Conservation (phyloP, 2,113 vertebrate species). For the Onychostoma macrolepis region DNA sequence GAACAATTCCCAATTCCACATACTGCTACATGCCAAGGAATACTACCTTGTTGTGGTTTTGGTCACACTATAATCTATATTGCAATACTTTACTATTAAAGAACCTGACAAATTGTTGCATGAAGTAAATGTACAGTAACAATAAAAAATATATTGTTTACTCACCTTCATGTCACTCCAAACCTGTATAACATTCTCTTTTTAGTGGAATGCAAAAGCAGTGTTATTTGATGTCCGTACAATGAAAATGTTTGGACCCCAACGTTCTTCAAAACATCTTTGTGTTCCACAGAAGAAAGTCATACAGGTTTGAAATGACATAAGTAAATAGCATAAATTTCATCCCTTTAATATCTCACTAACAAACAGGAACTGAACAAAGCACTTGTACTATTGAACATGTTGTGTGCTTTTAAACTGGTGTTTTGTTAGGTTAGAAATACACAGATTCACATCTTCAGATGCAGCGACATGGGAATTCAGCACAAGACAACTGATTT, state of each 20-base stretch:
- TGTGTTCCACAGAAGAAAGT: background rate
- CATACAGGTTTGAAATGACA: background rate
- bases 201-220: background rate
- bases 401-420: background rate
- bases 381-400: background rate
- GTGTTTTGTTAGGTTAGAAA: background rate
- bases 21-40: background rate
- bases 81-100: background rate
- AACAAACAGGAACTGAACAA: background rate
- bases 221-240: too few relatives aligned
- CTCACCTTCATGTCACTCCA: background rate
- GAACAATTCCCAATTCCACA: background rate
- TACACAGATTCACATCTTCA: background rate
- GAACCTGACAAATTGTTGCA: background rate
- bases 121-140: background rate
- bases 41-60: background rate
- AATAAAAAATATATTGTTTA: background rate
- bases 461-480: constrained; percentile 37
- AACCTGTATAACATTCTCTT: background rate
- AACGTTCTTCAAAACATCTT: background rate
- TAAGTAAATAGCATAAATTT: background rate
- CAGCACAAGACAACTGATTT: constrained; percentile 44
- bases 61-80: background rate
- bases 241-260: background rate
- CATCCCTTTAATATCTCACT: background rate